These are phyloP conservation scores for Sparidentex hasta DNA, from an alignment of 2,797 vertebrate genomes.

Conservation along the genomic window DNA sequence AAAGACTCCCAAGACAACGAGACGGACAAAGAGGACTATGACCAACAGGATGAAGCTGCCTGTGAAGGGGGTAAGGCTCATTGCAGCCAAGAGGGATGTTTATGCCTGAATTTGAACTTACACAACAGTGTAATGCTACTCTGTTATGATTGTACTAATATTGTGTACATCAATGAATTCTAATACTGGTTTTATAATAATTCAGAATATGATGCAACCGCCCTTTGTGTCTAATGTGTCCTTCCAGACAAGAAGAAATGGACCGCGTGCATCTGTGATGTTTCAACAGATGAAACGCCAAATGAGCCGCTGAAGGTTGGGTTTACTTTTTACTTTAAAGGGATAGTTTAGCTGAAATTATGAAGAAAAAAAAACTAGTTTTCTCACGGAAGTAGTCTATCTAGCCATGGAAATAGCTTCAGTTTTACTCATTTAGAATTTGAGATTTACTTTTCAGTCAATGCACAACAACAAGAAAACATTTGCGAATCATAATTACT, in stretches of 20 bases:
- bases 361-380: too few species aligned
- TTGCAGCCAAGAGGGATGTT: background rate
- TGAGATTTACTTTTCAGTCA: too few species aligned
- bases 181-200: background rate
- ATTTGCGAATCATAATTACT: background rate
- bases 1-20: constrained; percentile 54
- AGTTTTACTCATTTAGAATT: too few species aligned
- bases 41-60: background rate
- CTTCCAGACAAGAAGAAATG: constrained; percentile 1
- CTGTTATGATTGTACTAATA: too few species aligned
- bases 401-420: too few species aligned
- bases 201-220: background rate
- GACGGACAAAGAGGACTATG: background rate
- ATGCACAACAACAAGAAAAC: background rate
- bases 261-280: background rate
- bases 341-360: too few species aligned
- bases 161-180: too few species aligned
- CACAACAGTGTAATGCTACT: too few species aligned
- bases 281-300: background rate
- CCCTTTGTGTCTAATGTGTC: background rate
- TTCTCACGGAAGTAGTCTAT: too few species aligned
- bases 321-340: too few species aligned
- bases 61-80: constrained; percentile 16
- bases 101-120: too few species aligned
- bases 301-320: background rate